phyloP scores from a whole-genome alignment of 1,140 invertebrate species.

The Aphaenogaster floridana region DNA sequence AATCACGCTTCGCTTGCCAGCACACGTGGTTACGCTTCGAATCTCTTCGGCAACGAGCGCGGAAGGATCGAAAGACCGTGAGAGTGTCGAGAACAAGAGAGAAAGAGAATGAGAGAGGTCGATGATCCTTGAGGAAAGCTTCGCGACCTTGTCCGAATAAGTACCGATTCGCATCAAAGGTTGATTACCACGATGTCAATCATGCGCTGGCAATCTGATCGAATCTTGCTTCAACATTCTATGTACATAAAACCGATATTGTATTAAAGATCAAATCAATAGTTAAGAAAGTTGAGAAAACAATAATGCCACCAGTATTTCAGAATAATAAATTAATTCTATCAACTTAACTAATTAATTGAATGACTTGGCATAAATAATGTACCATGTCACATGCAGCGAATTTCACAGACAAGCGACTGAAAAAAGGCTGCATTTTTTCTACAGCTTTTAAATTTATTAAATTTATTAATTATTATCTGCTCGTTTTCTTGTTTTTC shows the following conservation, averaged over 20 bases:
- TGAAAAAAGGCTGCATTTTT: background rate
- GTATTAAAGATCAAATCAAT: background rate
- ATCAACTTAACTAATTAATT: conserved; percentile 28
- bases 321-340: conserved; percentile 32
- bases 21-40: conserved; percentile 36
- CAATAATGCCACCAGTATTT: background rate
- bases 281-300: background rate
- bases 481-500: background rate
- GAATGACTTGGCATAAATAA: conserved; percentile 7
- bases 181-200: conserved; percentile 19
- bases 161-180: conserved; percentile 33
- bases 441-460: background rate
- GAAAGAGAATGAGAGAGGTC: conserved; percentile 41
- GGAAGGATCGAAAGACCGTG: conserved; percentile 48
- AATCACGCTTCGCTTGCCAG: conserved; percentile 57
- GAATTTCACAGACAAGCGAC: background rate
- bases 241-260: background rate
- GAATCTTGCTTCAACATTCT: background rate
- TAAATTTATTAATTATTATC: background rate
- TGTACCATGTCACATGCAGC: background rate
- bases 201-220: background rate
- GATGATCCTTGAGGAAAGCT: conserved; percentile 66
- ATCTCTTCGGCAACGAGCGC: conserved; percentile 54
- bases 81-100: conserved; percentile 58
- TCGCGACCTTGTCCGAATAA: conserved; percentile 62